Conservation (phyloP, 1,140 invertebrate species). For the Drosophila bipectinata region DNA sequence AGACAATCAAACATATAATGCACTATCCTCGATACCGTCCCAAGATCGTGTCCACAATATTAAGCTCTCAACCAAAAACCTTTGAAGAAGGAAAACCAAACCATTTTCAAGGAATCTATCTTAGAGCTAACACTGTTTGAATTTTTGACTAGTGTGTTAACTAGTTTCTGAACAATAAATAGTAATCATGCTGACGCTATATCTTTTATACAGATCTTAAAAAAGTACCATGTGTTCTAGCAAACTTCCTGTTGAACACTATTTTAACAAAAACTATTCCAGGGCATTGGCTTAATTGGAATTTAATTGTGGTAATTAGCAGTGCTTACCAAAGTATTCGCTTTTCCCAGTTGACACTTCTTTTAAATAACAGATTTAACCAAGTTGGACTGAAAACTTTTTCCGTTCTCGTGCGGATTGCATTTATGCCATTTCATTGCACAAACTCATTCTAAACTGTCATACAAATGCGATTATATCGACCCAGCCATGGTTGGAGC, state of each 20-base stretch:
- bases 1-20: slow-evolving; percentile 17
- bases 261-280: background rate
- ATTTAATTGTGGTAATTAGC: slow-evolving; percentile 37
- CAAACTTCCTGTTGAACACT: background rate
- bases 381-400: slow-evolving; percentile 20
- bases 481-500: slow-evolving; percentile 1
- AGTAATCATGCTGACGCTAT: too few species aligned
- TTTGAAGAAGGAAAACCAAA: background rate
- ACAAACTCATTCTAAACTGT: slow-evolving; percentile 37
- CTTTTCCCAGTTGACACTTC: slow-evolving; percentile 11
- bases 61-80: background rate
- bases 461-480: slow-evolving; percentile 48
- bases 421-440: slow-evolving; percentile 28
- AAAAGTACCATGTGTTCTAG: background rate
- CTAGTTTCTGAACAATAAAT: background rate
- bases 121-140: too few species aligned
- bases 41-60: slow-evolving; percentile 6
- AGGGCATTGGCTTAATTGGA: background rate
- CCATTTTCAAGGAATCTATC: background rate
- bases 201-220: too few species aligned
- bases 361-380: slow-evolving; percentile 33
- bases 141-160: too few species aligned
- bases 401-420: slow-evolving; percentile 7
- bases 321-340: background rate
- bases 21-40: background rate